Evolutionary conservation across 2,797 vertebrate species (phyloP), one percentile per base, ranked within the genome.

Genomic region (Sebastolobus alascanus): DNA sequence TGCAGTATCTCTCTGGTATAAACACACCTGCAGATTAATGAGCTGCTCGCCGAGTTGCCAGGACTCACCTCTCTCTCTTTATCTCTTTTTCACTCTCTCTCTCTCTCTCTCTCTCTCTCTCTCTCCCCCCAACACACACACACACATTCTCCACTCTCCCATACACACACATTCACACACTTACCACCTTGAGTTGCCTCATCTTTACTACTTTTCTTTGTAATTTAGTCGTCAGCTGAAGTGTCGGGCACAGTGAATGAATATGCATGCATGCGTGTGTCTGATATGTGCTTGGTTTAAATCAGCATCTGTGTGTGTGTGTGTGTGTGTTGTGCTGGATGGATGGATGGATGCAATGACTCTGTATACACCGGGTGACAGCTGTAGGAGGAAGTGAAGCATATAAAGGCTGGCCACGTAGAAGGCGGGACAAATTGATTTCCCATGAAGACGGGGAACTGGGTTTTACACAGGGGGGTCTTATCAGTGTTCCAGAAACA

Each of bases 351-450:
- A 79, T 46, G 70, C 37, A 56, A 33, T 79, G 83, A 43, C 73
- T 85, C 35, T 79, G 71, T 86, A 63, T 83, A 80, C 52, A 65
- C 68, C 68, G 71, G 72, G 33, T 83, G 86, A 85, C 69, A 84
- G 86, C 79, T 83, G 80, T 76, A 80, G 79, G 77, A 87, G 74
- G 74, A 87, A 90, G 86, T 81, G 83, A 90, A 84, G 87, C 84
- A 84, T 88, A 83, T 85, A 87, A 93, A 93, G 73, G 86, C 89
- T 82, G 84, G 81, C 85, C 91, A 84, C 54, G 71, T 79, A 89
- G 73, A 89, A 84, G 86, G 80, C 64, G 6, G 66, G 71, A 89
- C 85, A 94, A 93, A 95, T 93, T 91, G 91, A 95, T 94, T 95
- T 95, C 70, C 89, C 85, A 84, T 90, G 86, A 93, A 94, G 80